A percentile compares a stretch with the other conserved stretches of the same genome.
Conservation (phyloP, 2,888 invertebrate species). For the Melinopterus prodromus region DNA sequence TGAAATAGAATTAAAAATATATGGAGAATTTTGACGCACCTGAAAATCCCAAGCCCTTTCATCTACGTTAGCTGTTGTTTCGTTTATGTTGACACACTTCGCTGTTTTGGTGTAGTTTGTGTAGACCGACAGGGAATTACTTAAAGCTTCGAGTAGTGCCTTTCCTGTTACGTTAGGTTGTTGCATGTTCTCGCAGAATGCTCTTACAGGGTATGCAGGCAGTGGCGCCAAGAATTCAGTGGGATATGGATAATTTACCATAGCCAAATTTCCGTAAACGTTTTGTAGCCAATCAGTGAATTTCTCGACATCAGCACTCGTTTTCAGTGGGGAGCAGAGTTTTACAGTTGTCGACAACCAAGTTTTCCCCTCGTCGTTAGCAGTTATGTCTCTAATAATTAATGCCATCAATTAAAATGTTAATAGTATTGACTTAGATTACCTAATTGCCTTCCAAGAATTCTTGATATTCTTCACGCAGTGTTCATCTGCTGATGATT, state of each 20-base stretch:
- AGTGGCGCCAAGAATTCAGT: slow-evolving; percentile 83
- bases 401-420: neutral
- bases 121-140: slow-evolving; percentile 76
- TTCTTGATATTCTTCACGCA: slow-evolving; percentile 78
- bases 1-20: slow-evolving; percentile 12
- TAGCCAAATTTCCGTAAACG: slow-evolving; percentile 83
- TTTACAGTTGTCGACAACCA: slow-evolving; percentile 78
- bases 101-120: slow-evolving; percentile 81
- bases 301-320: slow-evolving; percentile 62
- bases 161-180: slow-evolving; percentile 59
- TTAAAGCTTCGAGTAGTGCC: slow-evolving; percentile 68
- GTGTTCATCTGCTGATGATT: slow-evolving; percentile 56
- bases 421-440: slow-evolving; percentile 40
- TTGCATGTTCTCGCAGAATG: slow-evolving; percentile 67
- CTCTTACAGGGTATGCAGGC: slow-evolving; percentile 84
- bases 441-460: slow-evolving; percentile 84
- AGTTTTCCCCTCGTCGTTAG: slow-evolving; percentile 70
- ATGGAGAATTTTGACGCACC: slow-evolving; percentile 60
- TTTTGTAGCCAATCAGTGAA: slow-evolving; percentile 77
- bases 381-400: slow-evolving; percentile 61
- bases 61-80: slow-evolving; percentile 67
- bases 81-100: slow-evolving; percentile 72
- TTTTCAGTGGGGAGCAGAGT: slow-evolving; percentile 76
- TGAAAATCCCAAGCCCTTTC: slow-evolving; percentile 84
- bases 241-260: slow-evolving; percentile 95